Conservation (phyloP, 64 coral and sea anemone genomes). For the Cladopsammia gracilis region DNA sequence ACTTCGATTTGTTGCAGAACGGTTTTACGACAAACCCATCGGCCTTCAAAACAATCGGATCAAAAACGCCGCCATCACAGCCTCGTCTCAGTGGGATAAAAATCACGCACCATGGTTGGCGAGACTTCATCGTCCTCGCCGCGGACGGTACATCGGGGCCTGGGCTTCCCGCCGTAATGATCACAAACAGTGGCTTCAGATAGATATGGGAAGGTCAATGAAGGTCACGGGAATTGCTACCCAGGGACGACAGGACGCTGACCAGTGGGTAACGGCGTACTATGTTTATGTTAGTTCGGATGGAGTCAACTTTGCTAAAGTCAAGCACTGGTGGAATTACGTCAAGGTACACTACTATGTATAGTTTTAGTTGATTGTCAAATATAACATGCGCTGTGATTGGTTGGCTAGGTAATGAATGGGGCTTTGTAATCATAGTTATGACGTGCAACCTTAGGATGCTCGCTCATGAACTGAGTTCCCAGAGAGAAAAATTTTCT, state of each 20-base stretch:
- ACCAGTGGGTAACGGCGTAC: constrained; percentile 73
- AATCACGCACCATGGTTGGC: constrained; percentile 53
- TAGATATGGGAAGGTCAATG: constrained; percentile 73
- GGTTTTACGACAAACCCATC: constrained; percentile 43
- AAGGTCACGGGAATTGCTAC: constrained; percentile 68
- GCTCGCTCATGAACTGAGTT: too few relatives aligned
- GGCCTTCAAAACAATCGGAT: constrained; percentile 55
- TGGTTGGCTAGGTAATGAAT: too few relatives aligned
- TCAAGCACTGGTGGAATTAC: constrained; percentile 63
- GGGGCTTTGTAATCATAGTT: too few relatives aligned
- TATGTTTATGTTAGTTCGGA: constrained; percentile 64
- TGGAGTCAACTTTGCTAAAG: constrained; percentile 70
- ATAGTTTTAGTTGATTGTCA: too few relatives aligned
- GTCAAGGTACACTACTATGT: constrained; percentile 20
- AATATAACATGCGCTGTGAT: too few relatives aligned
- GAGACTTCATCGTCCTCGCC: constrained; percentile 46
- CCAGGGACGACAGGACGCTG: constrained; percentile 78
- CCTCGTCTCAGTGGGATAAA: constrained; percentile 59
- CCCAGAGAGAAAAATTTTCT: too few relatives aligned
- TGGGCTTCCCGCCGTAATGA: constrained; percentile 71
- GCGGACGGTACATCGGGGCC: constrained; percentile 45
- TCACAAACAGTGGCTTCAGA: constrained; percentile 72
- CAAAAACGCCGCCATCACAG: constrained; percentile 37
- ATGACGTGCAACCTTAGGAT: too few relatives aligned
- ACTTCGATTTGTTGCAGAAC: neutral